Evolutionary conservation across 1,140 invertebrate species (phyloP).

Genomic region (Halictus rubicundus): DNA sequence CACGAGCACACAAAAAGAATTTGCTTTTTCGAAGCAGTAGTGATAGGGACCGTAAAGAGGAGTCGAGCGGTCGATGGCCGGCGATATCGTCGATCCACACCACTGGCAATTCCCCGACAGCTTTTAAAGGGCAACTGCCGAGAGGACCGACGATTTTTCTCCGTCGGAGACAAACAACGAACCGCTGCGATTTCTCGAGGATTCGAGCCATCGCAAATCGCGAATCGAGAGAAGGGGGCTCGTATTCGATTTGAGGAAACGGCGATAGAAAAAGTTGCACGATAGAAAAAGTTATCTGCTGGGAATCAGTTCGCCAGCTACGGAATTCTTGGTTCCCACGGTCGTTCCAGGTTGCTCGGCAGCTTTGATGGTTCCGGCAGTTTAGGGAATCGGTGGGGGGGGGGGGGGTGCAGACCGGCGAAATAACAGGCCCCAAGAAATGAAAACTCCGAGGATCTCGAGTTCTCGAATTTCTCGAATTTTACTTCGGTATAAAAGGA

Average conservation of each 20-base stretch:
- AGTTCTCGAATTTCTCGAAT: too few species aligned
- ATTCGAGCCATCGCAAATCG: slow-evolving; percentile 17
- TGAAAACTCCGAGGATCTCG: too few species aligned
- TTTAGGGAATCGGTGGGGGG: too few species aligned
- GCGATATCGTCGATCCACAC: neutral
- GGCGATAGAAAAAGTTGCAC: neutral
- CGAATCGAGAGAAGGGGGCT: neutral
- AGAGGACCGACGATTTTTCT: slow-evolving; percentile 9
- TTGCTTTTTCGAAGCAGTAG: too few species aligned
- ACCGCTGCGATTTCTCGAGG: neutral
- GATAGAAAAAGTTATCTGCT: neutral
- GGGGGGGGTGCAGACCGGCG: too few species aligned
- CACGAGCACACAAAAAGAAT: too few species aligned
- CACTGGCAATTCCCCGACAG: neutral
- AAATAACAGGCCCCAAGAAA: too few species aligned
- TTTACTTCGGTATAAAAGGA: too few species aligned
- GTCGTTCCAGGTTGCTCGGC: too few species aligned
- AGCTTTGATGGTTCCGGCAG: too few species aligned
- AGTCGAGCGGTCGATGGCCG: neutral
- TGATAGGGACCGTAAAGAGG: too few species aligned
- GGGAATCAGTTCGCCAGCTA: neutral
- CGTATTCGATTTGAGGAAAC: neutral
- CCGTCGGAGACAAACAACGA: neutral
- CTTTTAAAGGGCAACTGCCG: neutral
- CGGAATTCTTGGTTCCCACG: too few species aligned